Conservation (phyloP, 2,888 invertebrate species). For the Stratiomys singularior region DNA sequence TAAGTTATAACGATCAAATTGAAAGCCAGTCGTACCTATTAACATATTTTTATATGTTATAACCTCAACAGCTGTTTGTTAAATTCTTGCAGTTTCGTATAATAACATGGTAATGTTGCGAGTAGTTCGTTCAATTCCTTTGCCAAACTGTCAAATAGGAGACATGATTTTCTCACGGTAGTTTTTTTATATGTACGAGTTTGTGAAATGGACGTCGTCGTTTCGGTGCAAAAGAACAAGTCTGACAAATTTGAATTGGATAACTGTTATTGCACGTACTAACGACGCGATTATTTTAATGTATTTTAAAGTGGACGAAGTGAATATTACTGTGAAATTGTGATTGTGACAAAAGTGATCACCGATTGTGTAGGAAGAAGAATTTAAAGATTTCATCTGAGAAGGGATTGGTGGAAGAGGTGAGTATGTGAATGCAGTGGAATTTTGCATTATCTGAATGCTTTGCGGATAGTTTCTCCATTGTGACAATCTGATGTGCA, state of each 20-base stretch:
- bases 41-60: background rate
- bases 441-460: slow-evolving; percentile 10
- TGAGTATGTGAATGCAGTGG: slow-evolving; percentile 33
- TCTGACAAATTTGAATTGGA: slow-evolving; percentile 32
- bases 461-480: background rate
- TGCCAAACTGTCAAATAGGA: slow-evolving; percentile 10
- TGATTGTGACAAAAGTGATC: slow-evolving; percentile 10
- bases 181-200: slow-evolving; percentile 22
- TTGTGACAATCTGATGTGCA: background rate
- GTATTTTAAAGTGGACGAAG: background rate
- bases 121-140: background rate
- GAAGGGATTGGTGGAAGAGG: slow-evolving; percentile 14
- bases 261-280: slow-evolving; percentile 15
- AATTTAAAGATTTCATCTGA: background rate
- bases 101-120: background rate
- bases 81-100: background rate
- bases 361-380: background rate
- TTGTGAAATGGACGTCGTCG: slow-evolving; percentile 13
- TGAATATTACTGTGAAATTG: slow-evolving; percentile 32
- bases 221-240: slow-evolving; percentile 1
- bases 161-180: background rate
- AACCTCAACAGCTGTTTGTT: background rate
- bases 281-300: slow-evolving; percentile 21
- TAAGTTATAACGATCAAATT: too few species aligned
- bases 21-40: background rate